Evolutionary conservation across 2,113 vertebrate genomes (phyloP), one percentile per base, ranked within the genome.

Genomic region (Notothenia coriiceps): DNA sequence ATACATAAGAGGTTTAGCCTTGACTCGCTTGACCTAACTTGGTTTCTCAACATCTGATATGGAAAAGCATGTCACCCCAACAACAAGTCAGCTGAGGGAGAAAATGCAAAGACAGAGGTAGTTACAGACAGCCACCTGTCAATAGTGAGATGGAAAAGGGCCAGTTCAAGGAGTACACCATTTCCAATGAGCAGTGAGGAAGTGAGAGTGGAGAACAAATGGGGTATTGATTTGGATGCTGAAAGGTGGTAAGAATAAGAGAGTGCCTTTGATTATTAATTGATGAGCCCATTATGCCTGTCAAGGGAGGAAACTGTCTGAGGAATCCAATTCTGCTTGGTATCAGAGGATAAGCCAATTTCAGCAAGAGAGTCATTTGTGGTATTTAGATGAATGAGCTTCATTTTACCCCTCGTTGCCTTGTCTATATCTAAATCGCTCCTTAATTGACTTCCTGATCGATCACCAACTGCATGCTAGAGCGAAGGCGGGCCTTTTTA

Each of bases 1-100:
- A 67, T 92, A 90, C 92, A 94, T 95, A 95, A 94, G 74, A 95
- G 91, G 84, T 94, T 96, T 95, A 94, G 68, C 40, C 2, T 12
- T 40, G 73, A 72, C 70, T 80, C 7, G 25, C 83, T 89, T 87
- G 93, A 94, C 86, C 86, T 55, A 4, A 75, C 74, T 67, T 76
- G 57, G 59, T 74, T 85, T 33, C 44, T 52, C 67, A 70, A 89
- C 93, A 87, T 86, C 33, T 87, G 8, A 82, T 25, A 67, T 22
- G 25, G 70, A 65, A 70, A 82, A 63, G 50, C 20, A 2, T 8
- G 18, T 46, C 70, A 49, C 47, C 22, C n/a, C 29, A 44, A 51
- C 29, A 44, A 51, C 86, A 85, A 85, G 84, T 70, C 72, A 80
- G 15, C 50, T 4, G 15, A 76, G 64, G 47, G 17, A 61, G 20